phyloP scores from a whole-genome alignment of 2,113 vertebrate species.

The Burhinus oedicnemus region DNA sequence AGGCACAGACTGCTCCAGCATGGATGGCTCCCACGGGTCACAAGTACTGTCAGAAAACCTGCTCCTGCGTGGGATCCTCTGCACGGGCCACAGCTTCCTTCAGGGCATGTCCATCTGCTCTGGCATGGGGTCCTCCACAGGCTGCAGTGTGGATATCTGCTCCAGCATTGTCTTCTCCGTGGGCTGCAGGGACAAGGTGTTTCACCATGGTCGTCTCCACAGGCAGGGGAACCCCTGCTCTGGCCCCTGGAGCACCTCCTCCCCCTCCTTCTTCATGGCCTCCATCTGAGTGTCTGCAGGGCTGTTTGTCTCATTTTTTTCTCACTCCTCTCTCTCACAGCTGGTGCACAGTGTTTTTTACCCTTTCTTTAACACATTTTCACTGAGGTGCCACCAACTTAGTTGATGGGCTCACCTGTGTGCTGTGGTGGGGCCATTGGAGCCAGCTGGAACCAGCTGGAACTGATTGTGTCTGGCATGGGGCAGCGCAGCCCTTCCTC shows the following conservation, averaged over 20 bases:
- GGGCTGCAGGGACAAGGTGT: not conserved
- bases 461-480: accelerated
- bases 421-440: not conserved
- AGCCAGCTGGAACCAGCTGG: not conserved
- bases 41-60: not conserved
- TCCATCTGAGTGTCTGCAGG: not conserved
- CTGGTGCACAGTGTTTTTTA: not conserved
- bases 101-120: not conserved
- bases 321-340: not conserved
- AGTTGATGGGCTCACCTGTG: too few species aligned
- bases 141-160: not conserved
- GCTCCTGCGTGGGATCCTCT: accelerated
- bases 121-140: accelerated
- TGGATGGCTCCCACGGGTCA: not conserved
- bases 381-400: not conserved
- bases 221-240: not conserved
- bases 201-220: not conserved
- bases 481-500: not conserved
- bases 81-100: not conserved
- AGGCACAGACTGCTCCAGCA: not conserved
- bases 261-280: accelerated
- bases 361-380: not conserved
- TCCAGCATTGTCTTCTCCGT: accelerated
- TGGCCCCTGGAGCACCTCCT: accelerated
- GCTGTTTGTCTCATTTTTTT: not conserved